phyloP scores from a whole-genome alignment of 1,140 invertebrate species.

The Leptoteleia sp. region DNA sequence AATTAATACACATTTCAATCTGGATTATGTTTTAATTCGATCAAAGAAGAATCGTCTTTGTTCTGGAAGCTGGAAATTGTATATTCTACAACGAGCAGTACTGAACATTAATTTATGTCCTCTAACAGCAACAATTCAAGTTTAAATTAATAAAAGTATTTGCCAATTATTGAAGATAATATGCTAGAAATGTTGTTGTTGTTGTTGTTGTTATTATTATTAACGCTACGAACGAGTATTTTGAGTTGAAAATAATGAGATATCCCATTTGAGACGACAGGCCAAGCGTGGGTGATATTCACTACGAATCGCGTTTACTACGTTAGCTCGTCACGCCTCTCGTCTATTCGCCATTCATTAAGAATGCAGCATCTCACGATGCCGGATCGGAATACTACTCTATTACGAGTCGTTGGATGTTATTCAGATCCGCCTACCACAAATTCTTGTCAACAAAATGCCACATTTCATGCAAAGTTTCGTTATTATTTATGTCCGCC shows the following conservation, averaged over 20 bases:
- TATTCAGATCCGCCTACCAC: slow-evolving; percentile 46
- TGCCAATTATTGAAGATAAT: slow-evolving; percentile 1
- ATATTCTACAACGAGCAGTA: no score
- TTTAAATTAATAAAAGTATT: no score
- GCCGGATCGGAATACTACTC: slow-evolving; percentile 43
- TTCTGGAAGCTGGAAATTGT: no score
- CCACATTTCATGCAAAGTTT: slow-evolving; percentile 30
- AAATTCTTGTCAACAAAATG: slow-evolving; percentile 52
- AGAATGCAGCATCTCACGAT: slow-evolving; percentile 46
- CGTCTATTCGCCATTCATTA: slow-evolving; percentile 54
- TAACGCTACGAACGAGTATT: slow-evolving; percentile 14
- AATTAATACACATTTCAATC: no score
- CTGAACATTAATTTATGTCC: no score
- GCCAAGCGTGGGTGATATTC: slow-evolving; percentile 48
- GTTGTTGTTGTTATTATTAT: no score
- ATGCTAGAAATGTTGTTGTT: not conserved
- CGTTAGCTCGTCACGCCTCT: slow-evolving; percentile 53
- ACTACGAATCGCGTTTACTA: slow-evolving; percentile 34
- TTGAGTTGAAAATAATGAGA: slow-evolving; percentile 19
- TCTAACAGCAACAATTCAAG: no score
- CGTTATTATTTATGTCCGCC: slow-evolving; percentile 8
- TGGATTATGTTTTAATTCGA: no score
- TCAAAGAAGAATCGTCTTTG: no score
- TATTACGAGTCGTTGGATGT: slow-evolving; percentile 42
- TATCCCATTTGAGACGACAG: slow-evolving; percentile 26